phyloP scores from a whole-genome alignment of 2,113 vertebrate genomes.

The Eubucco bourcierii region DNA sequence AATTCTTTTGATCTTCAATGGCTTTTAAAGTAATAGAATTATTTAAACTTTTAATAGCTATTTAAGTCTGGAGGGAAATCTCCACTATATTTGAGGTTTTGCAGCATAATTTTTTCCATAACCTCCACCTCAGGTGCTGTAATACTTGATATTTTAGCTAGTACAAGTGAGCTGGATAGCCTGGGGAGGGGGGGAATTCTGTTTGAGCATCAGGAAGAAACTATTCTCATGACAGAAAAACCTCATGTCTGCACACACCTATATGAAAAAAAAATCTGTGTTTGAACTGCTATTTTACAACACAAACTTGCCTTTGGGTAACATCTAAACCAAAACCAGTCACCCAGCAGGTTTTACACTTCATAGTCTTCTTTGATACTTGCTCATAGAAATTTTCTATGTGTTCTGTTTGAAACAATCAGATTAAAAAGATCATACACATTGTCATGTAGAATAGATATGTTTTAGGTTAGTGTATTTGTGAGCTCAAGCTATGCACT shows the following conservation, averaged over 20 bases:
- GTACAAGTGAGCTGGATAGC: neutral
- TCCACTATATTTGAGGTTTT: neutral
- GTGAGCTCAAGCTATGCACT: neutral
- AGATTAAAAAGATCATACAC: neutral
- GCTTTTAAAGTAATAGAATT: neutral
- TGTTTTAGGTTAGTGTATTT: neutral
- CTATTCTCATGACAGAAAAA: neutral
- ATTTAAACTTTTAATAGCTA: neutral
- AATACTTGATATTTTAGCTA: neutral
- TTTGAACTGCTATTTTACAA: neutral
- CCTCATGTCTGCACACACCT: rapidly evolving
- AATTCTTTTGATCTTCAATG: neutral
- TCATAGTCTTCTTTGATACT: neutral
- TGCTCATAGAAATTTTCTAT: neutral
- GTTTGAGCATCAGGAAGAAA: neutral
- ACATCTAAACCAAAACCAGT: neutral
- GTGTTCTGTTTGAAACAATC: neutral
- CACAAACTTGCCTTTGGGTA: neutral
- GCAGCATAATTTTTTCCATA: neutral
- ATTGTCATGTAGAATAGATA: neutral
- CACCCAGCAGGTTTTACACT: neutral
- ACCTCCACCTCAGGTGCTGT: neutral
- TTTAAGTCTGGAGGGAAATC: neutral
- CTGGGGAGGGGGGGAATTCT: neutral
- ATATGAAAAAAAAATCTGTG: neutral